phyloP scores from a whole-genome alignment of 2,797 vertebrate genomes.

The Pseudochromis fuscus region DNA sequence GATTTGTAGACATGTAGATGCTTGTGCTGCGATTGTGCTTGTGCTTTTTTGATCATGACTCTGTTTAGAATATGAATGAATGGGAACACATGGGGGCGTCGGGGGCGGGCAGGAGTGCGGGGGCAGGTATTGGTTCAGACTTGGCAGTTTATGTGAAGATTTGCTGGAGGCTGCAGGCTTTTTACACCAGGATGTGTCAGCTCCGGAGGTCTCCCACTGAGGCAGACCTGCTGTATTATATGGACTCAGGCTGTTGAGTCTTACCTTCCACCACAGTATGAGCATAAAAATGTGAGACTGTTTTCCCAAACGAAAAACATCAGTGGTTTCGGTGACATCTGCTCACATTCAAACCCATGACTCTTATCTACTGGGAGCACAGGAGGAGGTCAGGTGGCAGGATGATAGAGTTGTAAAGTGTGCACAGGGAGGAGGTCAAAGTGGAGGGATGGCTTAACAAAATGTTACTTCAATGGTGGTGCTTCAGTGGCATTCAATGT shows the following conservation, averaged over 20 bases:
- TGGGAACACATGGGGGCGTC: background rate
- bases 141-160: constrained; percentile 56
- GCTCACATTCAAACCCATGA: constrained; percentile 4
- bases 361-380: constrained; percentile 6
- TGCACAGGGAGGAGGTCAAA: background rate
- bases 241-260: constrained; percentile 20
- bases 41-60: constrained; percentile 45
- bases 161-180: constrained; percentile 44
- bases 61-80: constrained; percentile 59
- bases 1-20: constrained; percentile 35
- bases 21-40: constrained; percentile 19
- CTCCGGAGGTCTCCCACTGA: constrained; percentile 38
- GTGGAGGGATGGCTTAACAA: background rate
- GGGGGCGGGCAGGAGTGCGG: constrained; percentile 9
- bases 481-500: too few relatives aligned
- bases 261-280: constrained; percentile 9
- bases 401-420: background rate
- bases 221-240: constrained; percentile 16
- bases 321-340: constrained; percentile 9
- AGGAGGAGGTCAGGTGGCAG: background rate
- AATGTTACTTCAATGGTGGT: too few relatives aligned
- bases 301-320: constrained; percentile 13
- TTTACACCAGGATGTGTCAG: constrained; percentile 35
- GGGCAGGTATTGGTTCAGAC: constrained; percentile 43
- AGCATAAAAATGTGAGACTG: constrained; percentile 28